Evolutionary conservation across 35 echinoderm and acorn worm genomes (phyloP).

Genomic region (Lytechinus variegatus): DNA sequence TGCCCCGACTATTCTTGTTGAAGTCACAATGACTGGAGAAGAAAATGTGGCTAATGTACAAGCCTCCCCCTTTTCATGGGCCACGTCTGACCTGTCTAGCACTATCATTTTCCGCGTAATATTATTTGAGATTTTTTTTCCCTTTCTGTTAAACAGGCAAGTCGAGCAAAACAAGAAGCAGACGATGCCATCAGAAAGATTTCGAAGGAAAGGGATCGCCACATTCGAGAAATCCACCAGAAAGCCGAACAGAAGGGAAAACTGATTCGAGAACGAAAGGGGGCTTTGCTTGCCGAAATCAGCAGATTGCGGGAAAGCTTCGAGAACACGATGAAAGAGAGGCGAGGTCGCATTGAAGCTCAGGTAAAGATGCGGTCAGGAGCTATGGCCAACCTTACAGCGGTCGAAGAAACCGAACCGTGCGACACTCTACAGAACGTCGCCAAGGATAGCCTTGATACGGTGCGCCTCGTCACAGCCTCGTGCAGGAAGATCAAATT

Average conservation of each 20-base stretch:
- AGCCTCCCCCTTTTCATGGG: too few relatives aligned
- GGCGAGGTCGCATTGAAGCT: not conserved
- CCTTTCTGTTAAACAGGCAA: not conserved
- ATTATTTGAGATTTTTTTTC: not conserved
- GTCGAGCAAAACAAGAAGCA: slow-evolving; percentile 31
- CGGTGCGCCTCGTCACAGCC: not conserved
- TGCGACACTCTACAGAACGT: not conserved
- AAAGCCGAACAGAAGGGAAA: not conserved
- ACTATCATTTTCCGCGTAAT: not conserved
- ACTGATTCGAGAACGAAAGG: not conserved
- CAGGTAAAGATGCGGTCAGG: not conserved
- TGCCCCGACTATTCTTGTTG: not conserved
- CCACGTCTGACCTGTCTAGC: too few relatives aligned
- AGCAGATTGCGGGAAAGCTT: not conserved
- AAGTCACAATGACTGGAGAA: not conserved
- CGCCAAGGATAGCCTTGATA: not conserved
- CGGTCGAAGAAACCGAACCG: not conserved
- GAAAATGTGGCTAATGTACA: too few relatives aligned
- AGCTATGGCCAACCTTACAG: not conserved
- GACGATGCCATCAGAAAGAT: slow-evolving; percentile 27
- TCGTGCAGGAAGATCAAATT: slow-evolving; percentile 51
- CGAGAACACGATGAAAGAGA: not conserved
- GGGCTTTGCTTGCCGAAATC: not conserved
- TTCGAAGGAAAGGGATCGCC: not conserved
- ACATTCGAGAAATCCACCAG: slow-evolving; percentile 5